phyloP scores from a whole-genome alignment of 2,888 invertebrate species.

The Papilio demoleus region DNA sequence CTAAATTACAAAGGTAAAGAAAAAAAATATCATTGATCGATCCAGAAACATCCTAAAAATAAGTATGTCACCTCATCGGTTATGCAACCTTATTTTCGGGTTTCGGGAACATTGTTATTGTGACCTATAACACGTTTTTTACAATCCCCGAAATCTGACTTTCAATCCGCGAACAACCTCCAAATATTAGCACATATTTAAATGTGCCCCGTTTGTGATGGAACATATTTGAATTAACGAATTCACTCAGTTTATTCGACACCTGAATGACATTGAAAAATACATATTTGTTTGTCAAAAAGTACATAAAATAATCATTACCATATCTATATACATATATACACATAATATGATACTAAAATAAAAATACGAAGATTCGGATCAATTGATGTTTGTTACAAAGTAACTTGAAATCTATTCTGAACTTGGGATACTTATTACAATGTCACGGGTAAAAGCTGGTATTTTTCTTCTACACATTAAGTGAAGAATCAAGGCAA shows the following conservation, averaged over 20 bases:
- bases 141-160: slow-evolving; percentile 47
- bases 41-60: slow-evolving; percentile 15
- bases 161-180: slow-evolving; percentile 50
- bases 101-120: slow-evolving; percentile 38
- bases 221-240: slow-evolving; percentile 42
- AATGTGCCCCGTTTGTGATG: slow-evolving; percentile 43
- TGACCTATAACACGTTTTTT: slow-evolving; percentile 43
- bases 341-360: too few species aligned
- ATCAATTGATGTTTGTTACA: too few species aligned
- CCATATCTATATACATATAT: too few species aligned
- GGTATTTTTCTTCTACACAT: not conserved
- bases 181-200: slow-evolving; percentile 48
- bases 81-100: slow-evolving; percentile 28
- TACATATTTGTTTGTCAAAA: not conserved
- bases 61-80: not conserved
- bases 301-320: too few species aligned
- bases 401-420: too few species aligned
- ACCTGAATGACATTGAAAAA: slow-evolving; percentile 10
- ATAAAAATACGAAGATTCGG: too few species aligned
- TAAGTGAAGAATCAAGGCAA: slow-evolving; percentile 21
- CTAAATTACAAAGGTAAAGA: too few species aligned
- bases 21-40: not conserved
- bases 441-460: not conserved
- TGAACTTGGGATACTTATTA: too few species aligned
- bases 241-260: slow-evolving; percentile 39